Conservation (phyloP, 1,140 invertebrate genomes). For the Neelides sp. region DNA sequence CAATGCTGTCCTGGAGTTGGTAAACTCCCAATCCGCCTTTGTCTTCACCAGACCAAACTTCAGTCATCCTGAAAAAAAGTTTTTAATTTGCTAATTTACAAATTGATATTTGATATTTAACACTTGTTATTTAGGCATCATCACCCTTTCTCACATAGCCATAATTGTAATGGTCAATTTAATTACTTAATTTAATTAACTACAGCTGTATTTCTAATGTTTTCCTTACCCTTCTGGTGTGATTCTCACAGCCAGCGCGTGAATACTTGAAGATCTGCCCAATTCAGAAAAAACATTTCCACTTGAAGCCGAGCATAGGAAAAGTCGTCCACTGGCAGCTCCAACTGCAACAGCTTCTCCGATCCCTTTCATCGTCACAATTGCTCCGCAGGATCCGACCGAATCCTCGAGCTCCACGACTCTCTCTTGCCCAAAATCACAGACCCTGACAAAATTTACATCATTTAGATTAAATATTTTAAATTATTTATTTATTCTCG, state of each 20-base stretch:
- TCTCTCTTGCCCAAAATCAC: conserved; percentile 20
- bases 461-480: not conserved
- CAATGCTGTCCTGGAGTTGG: conserved; percentile 44
- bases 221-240: conserved; percentile 15
- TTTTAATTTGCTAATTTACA: not conserved
- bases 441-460: conserved; percentile 12
- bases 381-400: conserved; percentile 22
- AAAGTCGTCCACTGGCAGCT: conserved; percentile 21
- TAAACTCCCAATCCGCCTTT: conserved; percentile 60
- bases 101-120: not conserved
- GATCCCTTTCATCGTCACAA: conserved; percentile 21
- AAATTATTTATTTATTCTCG: not conserved
- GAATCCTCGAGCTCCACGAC: conserved; percentile 24
- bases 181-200: not conserved
- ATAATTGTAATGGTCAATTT: not conserved
- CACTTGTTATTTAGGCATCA: too few species aligned
- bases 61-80: conserved; percentile 38
- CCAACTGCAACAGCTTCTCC: conserved; percentile 21
- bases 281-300: conserved; percentile 18
- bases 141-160: not conserved
- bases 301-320: conserved; percentile 18
- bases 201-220: not conserved
- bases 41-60: conserved; percentile 63
- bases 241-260: conserved; percentile 15
- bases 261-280: conserved; percentile 22